A percentile compares a stretch with the other conserved stretches of the same genome.
These are phyloP conservation scores for Paedocypris sp. DNA, from an alignment of 2,113 vertebrate species.

Conservation along the genomic window DNA sequence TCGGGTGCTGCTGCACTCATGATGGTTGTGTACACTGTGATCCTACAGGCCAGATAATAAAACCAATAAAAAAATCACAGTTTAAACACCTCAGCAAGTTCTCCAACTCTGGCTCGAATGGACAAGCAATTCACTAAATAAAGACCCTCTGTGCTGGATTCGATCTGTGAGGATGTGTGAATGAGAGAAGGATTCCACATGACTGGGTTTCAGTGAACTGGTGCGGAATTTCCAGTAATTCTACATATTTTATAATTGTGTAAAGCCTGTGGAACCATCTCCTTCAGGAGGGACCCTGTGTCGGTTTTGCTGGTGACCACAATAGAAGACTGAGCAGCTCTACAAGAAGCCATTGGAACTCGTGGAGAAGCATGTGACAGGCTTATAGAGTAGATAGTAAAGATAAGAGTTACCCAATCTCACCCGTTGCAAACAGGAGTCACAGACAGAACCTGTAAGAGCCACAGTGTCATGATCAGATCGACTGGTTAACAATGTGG, in stretches of 20 bases:
- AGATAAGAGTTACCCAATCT: constrained; percentile 7
- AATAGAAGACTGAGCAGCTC: neutral
- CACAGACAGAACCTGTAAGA: constrained; percentile 52
- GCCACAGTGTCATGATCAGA: neutral
- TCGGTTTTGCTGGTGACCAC: neutral
- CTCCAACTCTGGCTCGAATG: too few species aligned
- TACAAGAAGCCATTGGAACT: neutral
- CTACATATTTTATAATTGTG: neutral
- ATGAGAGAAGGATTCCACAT: neutral
- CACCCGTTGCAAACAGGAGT: constrained; percentile 57
- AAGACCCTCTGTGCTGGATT: too few species aligned
- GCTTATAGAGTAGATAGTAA: too few species aligned
- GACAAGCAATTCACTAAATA: too few species aligned
- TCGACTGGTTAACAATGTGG: neutral
- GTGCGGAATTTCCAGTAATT: neutral
- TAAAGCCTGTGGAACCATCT: too few species aligned
- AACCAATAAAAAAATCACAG: neutral
- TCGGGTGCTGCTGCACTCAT: constrained; percentile 55
- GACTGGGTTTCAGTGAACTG: neutral
- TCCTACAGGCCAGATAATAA: constrained; percentile 32
- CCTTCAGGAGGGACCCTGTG: neutral
- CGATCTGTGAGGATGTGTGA: neutral
- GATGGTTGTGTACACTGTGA: constrained; percentile 57
- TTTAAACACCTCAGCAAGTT: neutral
- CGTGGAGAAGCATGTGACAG: neutral